A percentile compares a stretch with the other conserved stretches of the same genome.
Conservation (phyloP, 2,888 invertebrate species). For the Emmelina monodactyla region DNA sequence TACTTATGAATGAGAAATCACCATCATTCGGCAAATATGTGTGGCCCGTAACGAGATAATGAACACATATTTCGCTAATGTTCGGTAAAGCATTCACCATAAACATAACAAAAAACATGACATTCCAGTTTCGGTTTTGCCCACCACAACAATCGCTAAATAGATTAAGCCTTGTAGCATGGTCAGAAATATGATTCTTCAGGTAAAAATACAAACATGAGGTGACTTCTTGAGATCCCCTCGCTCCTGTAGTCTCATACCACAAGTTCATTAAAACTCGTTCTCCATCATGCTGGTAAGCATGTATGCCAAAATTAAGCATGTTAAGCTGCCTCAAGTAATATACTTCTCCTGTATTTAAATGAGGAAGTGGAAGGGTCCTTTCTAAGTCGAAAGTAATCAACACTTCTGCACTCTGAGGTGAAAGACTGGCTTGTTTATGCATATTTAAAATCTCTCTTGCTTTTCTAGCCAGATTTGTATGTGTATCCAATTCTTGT, state of each 20-base stretch:
- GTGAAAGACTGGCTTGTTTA: background rate
- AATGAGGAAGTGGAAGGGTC: conserved; percentile 7
- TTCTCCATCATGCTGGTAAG: conserved; percentile 6
- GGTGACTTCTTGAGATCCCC: conserved; percentile 7
- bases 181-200: background rate
- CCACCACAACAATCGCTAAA: conserved; percentile 5
- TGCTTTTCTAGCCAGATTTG: conserved; percentile 4
- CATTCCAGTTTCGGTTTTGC: conserved; percentile 7
- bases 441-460: background rate
- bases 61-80: background rate
- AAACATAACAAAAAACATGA: conserved; percentile 4
- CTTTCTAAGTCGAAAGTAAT: conserved; percentile 8
- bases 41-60: conserved; percentile 4
- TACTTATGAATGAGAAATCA: conserved; percentile 6
- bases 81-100: conserved; percentile 2
- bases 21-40: conserved; percentile 6
- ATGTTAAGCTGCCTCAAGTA: conserved; percentile 7
- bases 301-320: conserved; percentile 7
- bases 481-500: conserved; percentile 2
- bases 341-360: conserved; percentile 7
- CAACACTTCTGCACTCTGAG: conserved; percentile 1
- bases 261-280: background rate
- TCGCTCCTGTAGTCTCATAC: background rate
- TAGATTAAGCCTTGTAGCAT: conserved; percentile 1
- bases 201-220: conserved; percentile 4